These are phyloP conservation scores for Myrmophylax atrothorax DNA, from an alignment of 2,113 vertebrate species.

Conservation along the genomic window DNA sequence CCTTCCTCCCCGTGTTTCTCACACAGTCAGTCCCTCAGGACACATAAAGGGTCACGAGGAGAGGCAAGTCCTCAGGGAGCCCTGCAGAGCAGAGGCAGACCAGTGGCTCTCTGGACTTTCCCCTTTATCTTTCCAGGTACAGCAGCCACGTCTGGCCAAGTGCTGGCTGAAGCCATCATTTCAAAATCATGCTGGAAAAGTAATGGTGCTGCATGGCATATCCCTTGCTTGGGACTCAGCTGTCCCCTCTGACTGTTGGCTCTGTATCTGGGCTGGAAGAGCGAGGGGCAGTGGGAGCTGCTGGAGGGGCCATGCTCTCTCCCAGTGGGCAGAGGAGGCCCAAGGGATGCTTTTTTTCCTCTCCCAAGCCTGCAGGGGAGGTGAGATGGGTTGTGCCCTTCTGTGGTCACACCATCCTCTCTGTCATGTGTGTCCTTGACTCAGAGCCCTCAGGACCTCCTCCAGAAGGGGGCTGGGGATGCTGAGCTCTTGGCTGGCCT, in stretches of 20 bases:
- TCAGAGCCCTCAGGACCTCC: accelerated
- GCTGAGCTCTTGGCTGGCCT: background rate
- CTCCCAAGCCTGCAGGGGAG: background rate
- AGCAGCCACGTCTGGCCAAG: background rate
- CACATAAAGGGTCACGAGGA: background rate
- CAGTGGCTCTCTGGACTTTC: background rate
- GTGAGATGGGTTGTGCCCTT: background rate
- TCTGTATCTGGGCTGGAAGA: accelerated
- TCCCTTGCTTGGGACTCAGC: accelerated
- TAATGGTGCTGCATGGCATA: background rate
- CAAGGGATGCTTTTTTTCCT: background rate
- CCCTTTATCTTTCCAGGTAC: background rate
- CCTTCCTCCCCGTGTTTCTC: background rate
- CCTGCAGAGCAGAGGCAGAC: accelerated
- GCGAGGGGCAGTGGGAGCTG: background rate
- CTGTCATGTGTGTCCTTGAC: accelerated
- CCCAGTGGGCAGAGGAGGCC: background rate
- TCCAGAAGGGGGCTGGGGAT: background rate
- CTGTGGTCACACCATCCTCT: accelerated
- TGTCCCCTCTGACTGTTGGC: background rate
- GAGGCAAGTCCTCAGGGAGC: background rate
- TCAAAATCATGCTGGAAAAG: background rate
- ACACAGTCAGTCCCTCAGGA: background rate
- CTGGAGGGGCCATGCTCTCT: accelerated
- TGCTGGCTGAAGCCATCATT: background rate